These are phyloP conservation scores for Lutraria rhynchaena DNA, from an alignment of 1,140 invertebrate genomes.

Conservation along the genomic window DNA sequence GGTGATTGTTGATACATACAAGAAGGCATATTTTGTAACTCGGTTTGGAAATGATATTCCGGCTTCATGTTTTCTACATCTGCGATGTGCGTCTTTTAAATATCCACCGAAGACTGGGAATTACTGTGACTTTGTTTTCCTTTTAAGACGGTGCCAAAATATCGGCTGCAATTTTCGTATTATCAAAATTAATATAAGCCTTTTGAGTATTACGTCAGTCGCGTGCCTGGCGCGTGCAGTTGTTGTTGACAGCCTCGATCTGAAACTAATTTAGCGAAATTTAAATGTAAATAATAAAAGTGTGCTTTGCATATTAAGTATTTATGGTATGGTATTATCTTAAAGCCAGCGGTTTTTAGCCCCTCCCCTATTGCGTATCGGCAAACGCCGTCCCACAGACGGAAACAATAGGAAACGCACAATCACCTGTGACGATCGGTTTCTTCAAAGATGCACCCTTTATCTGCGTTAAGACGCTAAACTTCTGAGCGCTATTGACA, in stretches of 20 bases:
- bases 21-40: conserved; percentile 57
- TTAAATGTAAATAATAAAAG: conserved; percentile 61
- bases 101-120: conserved; percentile 36
- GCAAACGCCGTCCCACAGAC: conserved; percentile 29
- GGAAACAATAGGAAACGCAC: conserved; percentile 23
- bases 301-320: conserved; percentile 59
- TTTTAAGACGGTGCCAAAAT: conserved; percentile 59
- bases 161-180: conserved; percentile 56
- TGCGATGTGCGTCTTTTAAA: conserved; percentile 1
- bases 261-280: conserved; percentile 53
- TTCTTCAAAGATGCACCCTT: conserved; percentile 41
- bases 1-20: conserved; percentile 64
- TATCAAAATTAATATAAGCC: conserved; percentile 48
- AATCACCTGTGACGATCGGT: neutral
- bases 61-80: conserved; percentile 34
- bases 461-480: conserved; percentile 47
- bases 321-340: conserved; percentile 59
- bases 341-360: conserved; percentile 48
- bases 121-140: conserved; percentile 6
- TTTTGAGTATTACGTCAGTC: conserved; percentile 42
- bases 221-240: conserved; percentile 61
- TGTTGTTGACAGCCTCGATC: conserved; percentile 47
- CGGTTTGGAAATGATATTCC: conserved; percentile 45
- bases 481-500: conserved; percentile 7
- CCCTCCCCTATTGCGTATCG: conserved; percentile 60